Conservation (phyloP, 2,113 vertebrate species). For the Eretmochelys imbricata region DNA sequence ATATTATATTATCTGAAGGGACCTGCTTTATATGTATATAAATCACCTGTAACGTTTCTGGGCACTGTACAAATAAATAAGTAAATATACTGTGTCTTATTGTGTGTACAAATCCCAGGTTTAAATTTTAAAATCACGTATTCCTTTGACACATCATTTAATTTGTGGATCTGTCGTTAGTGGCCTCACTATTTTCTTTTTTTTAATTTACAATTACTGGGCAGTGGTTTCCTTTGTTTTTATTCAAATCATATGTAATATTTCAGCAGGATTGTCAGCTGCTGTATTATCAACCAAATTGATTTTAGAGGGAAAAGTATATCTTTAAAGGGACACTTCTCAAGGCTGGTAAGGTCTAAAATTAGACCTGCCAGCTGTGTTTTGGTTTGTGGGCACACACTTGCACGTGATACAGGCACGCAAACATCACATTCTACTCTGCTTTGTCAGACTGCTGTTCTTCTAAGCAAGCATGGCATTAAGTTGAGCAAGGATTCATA, state of each 20-base stretch:
- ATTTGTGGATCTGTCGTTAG: slow-evolving; percentile 50
- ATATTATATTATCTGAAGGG: neutral
- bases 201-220: slow-evolving; percentile 18
- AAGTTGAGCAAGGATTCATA: neutral
- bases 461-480: neutral
- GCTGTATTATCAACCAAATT: slow-evolving; percentile 80
- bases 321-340: slow-evolving; percentile 81
- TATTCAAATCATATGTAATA: slow-evolving; percentile 63
- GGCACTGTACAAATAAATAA: neutral
- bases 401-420: slow-evolving; percentile 76
- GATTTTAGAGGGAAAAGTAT: slow-evolving; percentile 71
- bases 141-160: slow-evolving; percentile 43
- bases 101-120: neutral
- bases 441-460: slow-evolving; percentile 50
- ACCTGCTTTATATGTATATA: neutral
- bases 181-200: slow-evolving; percentile 27
- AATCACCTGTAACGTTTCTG: neutral
- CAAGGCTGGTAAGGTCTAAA: slow-evolving; percentile 78
- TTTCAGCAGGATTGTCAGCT: slow-evolving; percentile 72
- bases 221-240: slow-evolving; percentile 51
- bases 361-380: slow-evolving; percentile 84
- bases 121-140: neutral
- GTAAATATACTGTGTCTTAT: neutral
- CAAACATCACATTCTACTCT: slow-evolving; percentile 50
- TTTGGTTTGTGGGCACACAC: slow-evolving; percentile 78